Percentiles rank a stretch among this genome's conserved stretches.
Evolutionary conservation across 2,113 vertebrate species (phyloP).

Genomic region (Spheniscus mendiculus): DNA sequence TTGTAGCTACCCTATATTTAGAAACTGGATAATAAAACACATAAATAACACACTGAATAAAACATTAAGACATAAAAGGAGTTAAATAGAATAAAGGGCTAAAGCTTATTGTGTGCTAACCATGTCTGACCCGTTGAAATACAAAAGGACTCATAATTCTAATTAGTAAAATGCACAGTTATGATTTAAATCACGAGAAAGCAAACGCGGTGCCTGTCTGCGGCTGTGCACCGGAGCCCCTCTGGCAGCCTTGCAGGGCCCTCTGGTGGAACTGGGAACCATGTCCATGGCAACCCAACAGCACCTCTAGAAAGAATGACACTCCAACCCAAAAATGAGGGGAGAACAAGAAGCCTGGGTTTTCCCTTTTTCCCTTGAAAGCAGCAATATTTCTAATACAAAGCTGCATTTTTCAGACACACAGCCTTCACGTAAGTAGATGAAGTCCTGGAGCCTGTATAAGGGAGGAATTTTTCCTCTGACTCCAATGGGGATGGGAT

Average conservation of each 20-base stretch:
- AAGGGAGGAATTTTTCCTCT: not conserved
- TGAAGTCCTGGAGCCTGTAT: not conserved
- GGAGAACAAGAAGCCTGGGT: not conserved
- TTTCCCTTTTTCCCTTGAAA: not conserved
- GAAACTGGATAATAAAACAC: slow-evolving; percentile 28
- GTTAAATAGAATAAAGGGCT: slow-evolving; percentile 33
- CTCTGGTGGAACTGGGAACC: slow-evolving; percentile 73
- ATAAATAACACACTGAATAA: slow-evolving; percentile 67
- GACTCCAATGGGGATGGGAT: not conserved
- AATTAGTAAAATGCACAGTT: slow-evolving; percentile 45
- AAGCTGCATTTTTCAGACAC: not conserved
- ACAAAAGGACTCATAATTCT: slow-evolving; percentile 47
- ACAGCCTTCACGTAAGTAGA: not conserved
- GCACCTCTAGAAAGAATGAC: fast-evolving
- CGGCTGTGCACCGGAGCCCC: fast-evolving
- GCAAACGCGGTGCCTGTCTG: not conserved
- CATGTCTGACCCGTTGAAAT: slow-evolving; percentile 37
- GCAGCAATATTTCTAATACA: not conserved
- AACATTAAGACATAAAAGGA: slow-evolving; percentile 64
- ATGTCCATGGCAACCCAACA: not conserved
- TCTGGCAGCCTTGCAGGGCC: slow-evolving; percentile 79
- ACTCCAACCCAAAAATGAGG: not conserved
- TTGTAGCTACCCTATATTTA: slow-evolving; percentile 31
- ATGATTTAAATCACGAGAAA: not conserved
- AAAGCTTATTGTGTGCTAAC: slow-evolving; percentile 26